These are phyloP conservation scores for Tachuris rubrigastra DNA, from an alignment of 2,113 vertebrate genomes.

Conservation along the genomic window DNA sequence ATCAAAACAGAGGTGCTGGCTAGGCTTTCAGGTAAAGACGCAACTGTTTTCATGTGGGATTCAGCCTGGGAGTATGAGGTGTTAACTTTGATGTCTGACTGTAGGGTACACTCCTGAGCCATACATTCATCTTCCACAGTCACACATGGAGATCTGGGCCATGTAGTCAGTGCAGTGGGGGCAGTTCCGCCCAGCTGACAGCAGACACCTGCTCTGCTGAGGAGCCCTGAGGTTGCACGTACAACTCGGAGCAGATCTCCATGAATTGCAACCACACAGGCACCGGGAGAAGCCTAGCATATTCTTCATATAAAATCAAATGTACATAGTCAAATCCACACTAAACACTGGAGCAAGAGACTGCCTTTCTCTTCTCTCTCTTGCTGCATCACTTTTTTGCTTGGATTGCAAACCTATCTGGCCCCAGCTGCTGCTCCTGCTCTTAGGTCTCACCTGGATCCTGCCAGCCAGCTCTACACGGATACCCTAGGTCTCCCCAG, in stretches of 20 bases:
- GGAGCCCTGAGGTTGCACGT: fast-evolving
- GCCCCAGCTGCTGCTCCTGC: not conserved
- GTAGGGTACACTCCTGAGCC: not conserved
- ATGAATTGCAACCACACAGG: fast-evolving
- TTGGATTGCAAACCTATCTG: not conserved
- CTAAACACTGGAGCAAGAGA: not conserved
- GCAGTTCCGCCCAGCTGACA: fast-evolving
- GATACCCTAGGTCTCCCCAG: not conserved
- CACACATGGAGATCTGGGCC: fast-evolving
- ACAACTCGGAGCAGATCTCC: not conserved
- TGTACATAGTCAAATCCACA: not conserved
- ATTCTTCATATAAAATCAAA: not conserved
- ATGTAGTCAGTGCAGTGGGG: not conserved
- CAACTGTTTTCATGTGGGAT: fast-evolving
- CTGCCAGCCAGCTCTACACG: not conserved
- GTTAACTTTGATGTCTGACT: not conserved
- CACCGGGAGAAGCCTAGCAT: not conserved
- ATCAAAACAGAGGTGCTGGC: not conserved
- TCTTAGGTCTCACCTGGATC: not conserved
- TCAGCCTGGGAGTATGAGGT: not conserved
- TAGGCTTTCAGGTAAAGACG: not conserved
- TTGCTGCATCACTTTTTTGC: not conserved
- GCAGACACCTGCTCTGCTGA: not conserved
- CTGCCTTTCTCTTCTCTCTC: not conserved
- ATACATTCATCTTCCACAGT: fast-evolving